Evolutionary conservation across 2,888 invertebrate species (phyloP).

Genomic region (Torymus texanus): DNA sequence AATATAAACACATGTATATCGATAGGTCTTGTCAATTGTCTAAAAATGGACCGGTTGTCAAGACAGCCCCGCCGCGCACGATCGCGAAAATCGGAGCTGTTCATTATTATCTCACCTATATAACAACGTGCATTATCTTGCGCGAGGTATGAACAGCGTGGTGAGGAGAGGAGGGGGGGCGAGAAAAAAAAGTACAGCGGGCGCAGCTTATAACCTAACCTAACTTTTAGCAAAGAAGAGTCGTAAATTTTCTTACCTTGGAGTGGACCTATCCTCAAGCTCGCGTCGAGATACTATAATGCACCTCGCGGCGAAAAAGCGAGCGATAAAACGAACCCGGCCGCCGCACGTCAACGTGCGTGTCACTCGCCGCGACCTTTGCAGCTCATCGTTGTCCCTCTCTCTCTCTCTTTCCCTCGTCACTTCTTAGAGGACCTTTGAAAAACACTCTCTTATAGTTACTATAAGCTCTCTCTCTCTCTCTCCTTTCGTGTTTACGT

Average conservation of each 20-base stretch:
- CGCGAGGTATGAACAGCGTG: no score
- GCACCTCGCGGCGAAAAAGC: no score
- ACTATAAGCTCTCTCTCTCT: constrained; percentile 4
- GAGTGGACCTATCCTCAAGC: no score
- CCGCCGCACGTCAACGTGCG: constrained; percentile 19
- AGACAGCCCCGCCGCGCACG: no score
- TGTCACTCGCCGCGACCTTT: constrained; percentile 50
- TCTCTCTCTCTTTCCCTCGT: neutral
- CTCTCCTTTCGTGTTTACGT: neutral
- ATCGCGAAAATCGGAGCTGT: neutral
- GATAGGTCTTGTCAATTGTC: no score
- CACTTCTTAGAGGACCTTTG: constrained; percentile 8
- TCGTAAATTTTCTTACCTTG: neutral
- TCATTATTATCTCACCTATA: neutral
- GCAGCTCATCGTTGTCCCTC: constrained; percentile 48
- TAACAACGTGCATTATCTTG: neutral
- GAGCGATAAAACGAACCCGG: neutral
- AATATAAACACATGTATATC: neutral
- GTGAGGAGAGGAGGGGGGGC: no score
- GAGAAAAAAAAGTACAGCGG: no score
- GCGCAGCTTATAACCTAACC: constrained; percentile 11
- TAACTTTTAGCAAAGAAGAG: neutral
- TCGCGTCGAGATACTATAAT: no score
- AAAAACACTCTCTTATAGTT: neutral
- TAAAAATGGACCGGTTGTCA: no score